Base-by-base conservation (phyloP, 2,797 vertebrate genomes). In the Chromis chromis region DNA sequence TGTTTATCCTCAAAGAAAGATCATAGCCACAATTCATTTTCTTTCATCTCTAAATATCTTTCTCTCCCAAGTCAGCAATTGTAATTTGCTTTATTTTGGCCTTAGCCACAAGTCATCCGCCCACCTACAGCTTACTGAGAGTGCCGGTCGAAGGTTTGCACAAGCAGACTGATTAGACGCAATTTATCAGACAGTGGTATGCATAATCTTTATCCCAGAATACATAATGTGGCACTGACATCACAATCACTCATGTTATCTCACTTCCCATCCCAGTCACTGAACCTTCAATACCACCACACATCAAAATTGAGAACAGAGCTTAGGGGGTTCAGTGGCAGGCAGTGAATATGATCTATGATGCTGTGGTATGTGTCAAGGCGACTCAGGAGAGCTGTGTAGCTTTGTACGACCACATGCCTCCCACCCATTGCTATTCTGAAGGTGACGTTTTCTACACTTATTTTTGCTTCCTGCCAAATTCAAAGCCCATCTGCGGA, bases 401-500 rank as follows among this genome's bases (percentile, higher is more conserved):
- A 22, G 25, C 55, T 46, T 10, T 44, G 42, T 64, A 48, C 13
- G 33, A 84, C 78, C 71, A 63, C 74, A 65, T 69, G 70, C 59
- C 67, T 65, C 61, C 56, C 56, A 65, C 70, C 69, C 64, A 33
- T 56, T 22, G 42, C 71, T 40, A 21, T 49, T 50, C 40, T 65
- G n/a, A 63, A 87, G 86, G 79, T 87, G 85, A 87, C 69, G 85
- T 82, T 76, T 85, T 66, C 79, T 60, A 61, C 76, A 82, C 80
- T 65, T 73, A 69, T 74, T 74, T 82, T 78, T 55, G 48, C 61
- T 85, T 83, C 68, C 66, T 89, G 86, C 44, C 74, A 89, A 79
- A 88, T 79, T 73, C 48, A 16, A 74, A 79, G 52, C 79, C 89
- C 82, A 92, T 92, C 82, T 92, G 89, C 74, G 74, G 16, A 8